Percentiles rank a stretch among this genome's conserved stretches.
Conservation (phyloP, 2,113 vertebrate species). For the Crypturellus undulatus region DNA sequence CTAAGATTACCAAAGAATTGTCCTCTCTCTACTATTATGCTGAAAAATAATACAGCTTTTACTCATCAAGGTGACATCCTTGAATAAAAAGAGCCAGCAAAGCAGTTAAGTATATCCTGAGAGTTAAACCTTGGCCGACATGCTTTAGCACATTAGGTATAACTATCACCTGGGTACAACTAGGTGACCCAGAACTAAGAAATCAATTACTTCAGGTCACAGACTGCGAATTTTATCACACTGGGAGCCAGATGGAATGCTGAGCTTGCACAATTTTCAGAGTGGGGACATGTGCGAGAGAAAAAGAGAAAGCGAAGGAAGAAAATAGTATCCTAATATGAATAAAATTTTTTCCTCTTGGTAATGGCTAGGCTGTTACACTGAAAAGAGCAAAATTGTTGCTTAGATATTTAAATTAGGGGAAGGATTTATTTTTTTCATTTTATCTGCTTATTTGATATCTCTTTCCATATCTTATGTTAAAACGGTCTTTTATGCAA, state of each 20-base stretch:
- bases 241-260: neutral
- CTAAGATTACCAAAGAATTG: neutral
- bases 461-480: neutral
- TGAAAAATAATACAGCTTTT: neutral
- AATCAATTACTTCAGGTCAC: neutral
- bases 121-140: neutral
- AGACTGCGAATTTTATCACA: neutral
- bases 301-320: neutral
- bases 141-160: neutral
- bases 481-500: neutral
- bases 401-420: neutral
- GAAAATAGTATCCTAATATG: neutral
- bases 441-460: neutral
- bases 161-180: neutral
- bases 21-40: neutral
- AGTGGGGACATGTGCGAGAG: neutral
- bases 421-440: neutral
- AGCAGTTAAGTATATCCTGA: neutral
- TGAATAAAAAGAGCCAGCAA: neutral
- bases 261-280: neutral
- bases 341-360: neutral
- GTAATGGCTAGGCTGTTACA: neutral
- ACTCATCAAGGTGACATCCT: neutral
- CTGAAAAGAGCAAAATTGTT: neutral
- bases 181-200: neutral